phyloP scores from a whole-genome alignment of 2,797 vertebrate genomes.

The Gymnothorax reevesii region DNA sequence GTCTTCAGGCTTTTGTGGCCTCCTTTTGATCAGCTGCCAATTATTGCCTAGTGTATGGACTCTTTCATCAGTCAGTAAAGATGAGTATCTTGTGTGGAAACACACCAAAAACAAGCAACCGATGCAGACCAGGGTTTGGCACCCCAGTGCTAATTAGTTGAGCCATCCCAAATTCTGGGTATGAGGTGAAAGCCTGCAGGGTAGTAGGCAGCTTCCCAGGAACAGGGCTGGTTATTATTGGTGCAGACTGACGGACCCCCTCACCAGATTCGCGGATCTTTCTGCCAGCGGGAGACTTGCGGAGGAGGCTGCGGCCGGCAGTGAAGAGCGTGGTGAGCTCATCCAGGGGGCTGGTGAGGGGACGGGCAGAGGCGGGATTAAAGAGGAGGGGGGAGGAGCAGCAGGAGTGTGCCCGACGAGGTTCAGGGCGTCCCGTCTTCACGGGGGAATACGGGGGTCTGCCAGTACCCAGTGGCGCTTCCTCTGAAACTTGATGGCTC shows the following conservation, averaged over 20 bases:
- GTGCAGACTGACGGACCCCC: slow-evolving; percentile 50
- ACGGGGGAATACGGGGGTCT: slow-evolving; percentile 83
- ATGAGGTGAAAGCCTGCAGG: not conserved
- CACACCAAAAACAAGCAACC: too few species aligned
- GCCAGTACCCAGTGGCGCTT: slow-evolving; percentile 66
- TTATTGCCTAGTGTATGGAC: too few species aligned
- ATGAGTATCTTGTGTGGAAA: too few species aligned
- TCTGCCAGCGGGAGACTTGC: slow-evolving; percentile 86
- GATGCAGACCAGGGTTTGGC: too few species aligned
- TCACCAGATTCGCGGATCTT: slow-evolving; percentile 87
- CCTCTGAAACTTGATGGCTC: slow-evolving; percentile 63
- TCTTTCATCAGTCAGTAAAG: too few species aligned
- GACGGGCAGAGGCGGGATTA: slow-evolving; percentile 82
- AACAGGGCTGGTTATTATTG: too few species aligned
- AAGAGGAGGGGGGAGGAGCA: slow-evolving; percentile 80
- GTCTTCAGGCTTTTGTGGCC: too few species aligned
- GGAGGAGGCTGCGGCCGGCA: slow-evolving; percentile 87
- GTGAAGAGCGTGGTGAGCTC: slow-evolving; percentile 93
- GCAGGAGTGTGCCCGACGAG: slow-evolving; percentile 77
- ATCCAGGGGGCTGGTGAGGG: slow-evolving; percentile 90
- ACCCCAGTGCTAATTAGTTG: too few species aligned
- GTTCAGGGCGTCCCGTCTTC: slow-evolving; percentile 80
- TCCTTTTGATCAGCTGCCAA: too few species aligned
- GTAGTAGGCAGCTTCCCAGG: too few species aligned
- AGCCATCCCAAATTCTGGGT: too few species aligned